phyloP scores from a whole-genome alignment of 2,888 invertebrate genomes.

The Habrosyne pyritoides region DNA sequence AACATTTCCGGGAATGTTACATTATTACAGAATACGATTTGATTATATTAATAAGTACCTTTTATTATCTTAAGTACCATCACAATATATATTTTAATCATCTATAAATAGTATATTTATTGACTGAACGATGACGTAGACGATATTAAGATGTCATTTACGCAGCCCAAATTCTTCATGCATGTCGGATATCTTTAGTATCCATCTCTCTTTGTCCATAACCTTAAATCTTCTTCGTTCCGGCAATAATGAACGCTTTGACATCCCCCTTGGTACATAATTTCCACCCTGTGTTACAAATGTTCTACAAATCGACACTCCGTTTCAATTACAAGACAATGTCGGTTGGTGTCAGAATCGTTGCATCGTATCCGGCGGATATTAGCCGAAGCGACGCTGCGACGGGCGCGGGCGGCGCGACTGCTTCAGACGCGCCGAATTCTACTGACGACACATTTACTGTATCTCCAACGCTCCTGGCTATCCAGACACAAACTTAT shows the following conservation, averaged over 20 bases:
- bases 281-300: slow-evolving; percentile 40
- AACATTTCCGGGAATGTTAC: background rate
- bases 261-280: slow-evolving; percentile 14
- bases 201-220: background rate
- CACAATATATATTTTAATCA: too few species aligned
- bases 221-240: background rate
- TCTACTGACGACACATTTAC: slow-evolving; percentile 76
- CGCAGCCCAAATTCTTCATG: too few species aligned
- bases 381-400: slow-evolving; percentile 63
- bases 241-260: background rate
- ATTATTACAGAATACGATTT: background rate
- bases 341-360: slow-evolving; percentile 55
- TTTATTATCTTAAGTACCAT: too few species aligned
- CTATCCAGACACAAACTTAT: slow-evolving; percentile 15
- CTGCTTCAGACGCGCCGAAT: slow-evolving; percentile 67
- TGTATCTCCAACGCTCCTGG: slow-evolving; percentile 39
- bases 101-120: too few species aligned
- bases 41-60: too few species aligned
- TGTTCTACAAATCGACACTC: slow-evolving; percentile 69
- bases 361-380: slow-evolving; percentile 76
- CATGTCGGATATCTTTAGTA: too few species aligned
- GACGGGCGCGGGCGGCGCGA: slow-evolving; percentile 20
- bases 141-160: too few species aligned
- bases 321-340: slow-evolving; percentile 77
- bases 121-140: too few species aligned